Evolutionary conservation across 1,140 invertebrate species (phyloP).

Genomic region (Drosophila busckii): DNA sequence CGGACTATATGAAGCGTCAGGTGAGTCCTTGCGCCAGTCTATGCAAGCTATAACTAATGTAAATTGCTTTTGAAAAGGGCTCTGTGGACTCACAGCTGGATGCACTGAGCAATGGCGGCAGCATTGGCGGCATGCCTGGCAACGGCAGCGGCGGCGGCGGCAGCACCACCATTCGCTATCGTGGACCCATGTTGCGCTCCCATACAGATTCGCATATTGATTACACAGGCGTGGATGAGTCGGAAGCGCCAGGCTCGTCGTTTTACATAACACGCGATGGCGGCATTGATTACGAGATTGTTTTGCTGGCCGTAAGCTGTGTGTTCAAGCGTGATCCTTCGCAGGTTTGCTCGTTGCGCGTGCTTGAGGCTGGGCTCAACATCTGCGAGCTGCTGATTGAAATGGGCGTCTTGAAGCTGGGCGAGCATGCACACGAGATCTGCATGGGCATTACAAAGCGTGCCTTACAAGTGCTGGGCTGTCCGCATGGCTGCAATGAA

Average conservation of each 20-base stretch:
- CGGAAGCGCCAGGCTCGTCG: slow-evolving; percentile 92
- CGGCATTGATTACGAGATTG: slow-evolving; percentile 93
- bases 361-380: slow-evolving; percentile 94
- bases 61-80: slow-evolving; percentile 80
- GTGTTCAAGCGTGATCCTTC: slow-evolving; percentile 87
- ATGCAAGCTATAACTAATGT: not conserved
- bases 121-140: slow-evolving; percentile 54
- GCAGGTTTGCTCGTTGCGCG: slow-evolving; percentile 86
- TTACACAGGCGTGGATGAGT: slow-evolving; percentile 88
- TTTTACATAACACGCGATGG: slow-evolving; percentile 97
- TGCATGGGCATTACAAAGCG: slow-evolving; percentile 82
- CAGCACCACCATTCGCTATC: slow-evolving; percentile 53
- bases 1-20: slow-evolving; percentile 88
- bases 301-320: slow-evolving; percentile 92
- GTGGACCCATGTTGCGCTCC: slow-evolving; percentile 86
- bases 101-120: slow-evolving; percentile 83
- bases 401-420: slow-evolving; percentile 88
- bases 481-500: slow-evolving; percentile 90
- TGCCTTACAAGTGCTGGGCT: slow-evolving; percentile 92
- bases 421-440: slow-evolving; percentile 80
- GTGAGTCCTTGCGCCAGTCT: slow-evolving; percentile 78
- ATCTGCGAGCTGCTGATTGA: slow-evolving; percentile 93
- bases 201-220: slow-evolving; percentile 97
- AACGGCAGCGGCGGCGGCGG: slow-evolving; percentile 58
- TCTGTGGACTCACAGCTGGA: slow-evolving; percentile 90